Percentiles rank a stretch among this genome's conserved stretches.
phyloP scores from a whole-genome alignment of 2,888 invertebrate genomes.

The Trisateles emortualis region DNA sequence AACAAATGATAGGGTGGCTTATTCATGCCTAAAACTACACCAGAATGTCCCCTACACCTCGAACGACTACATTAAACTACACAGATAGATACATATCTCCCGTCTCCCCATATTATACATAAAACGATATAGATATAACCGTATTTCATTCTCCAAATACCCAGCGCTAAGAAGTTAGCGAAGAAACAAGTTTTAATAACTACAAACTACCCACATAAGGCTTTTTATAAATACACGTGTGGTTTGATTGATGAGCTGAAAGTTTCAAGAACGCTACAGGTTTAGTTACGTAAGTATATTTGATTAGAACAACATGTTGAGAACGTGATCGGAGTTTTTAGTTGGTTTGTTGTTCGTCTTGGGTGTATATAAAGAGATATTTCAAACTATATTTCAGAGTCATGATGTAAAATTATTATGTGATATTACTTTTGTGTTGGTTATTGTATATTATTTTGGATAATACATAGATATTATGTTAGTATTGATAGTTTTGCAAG shows the following conservation, averaged over 20 bases:
- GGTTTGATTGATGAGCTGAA: slow-evolving; percentile 68
- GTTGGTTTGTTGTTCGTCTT: slow-evolving; percentile 4
- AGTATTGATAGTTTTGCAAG: no score
- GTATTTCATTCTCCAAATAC: slow-evolving; percentile 36
- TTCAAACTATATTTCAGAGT: not conserved
- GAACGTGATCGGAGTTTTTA: slow-evolving; percentile 23
- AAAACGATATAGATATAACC: no score
- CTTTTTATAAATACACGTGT: slow-evolving; percentile 57
- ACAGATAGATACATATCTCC: no score
- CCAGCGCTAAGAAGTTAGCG: slow-evolving; percentile 34
- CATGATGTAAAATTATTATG: no score
- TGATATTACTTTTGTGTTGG: no score
- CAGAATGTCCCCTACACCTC: no score
- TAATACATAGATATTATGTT: no score
- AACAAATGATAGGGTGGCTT: no score
- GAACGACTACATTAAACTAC: no score
- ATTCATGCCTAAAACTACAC: no score
- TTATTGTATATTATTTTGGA: no score
- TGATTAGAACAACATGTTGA: slow-evolving; percentile 32
- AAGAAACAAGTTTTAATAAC: slow-evolving; percentile 48
- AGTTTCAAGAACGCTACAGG: slow-evolving; percentile 53
- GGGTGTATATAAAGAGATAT: not conserved
- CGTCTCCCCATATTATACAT: no score
- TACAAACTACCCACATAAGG: slow-evolving; percentile 42
- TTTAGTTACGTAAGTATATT: slow-evolving; percentile 34